Evolutionary conservation across 2,113 vertebrate species (phyloP), one percentile per base, ranked within the genome.

Genomic region (Heliornis fulica): DNA sequence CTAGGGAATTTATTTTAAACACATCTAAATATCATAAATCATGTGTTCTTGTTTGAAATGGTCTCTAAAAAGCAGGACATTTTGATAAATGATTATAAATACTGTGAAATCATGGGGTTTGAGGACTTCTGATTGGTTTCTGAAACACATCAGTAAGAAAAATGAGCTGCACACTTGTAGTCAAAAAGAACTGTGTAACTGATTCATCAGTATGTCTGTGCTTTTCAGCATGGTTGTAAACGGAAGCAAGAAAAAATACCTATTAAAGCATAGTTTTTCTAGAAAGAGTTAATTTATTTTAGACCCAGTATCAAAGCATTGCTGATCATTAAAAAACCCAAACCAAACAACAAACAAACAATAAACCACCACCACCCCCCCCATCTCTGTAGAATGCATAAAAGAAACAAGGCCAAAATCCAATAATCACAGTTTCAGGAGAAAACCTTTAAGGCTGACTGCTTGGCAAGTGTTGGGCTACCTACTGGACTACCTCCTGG

Each of bases 1-100:
- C 91, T 83, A 90, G 92, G 91, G 84, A 84, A 81, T 91, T 90
- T 96, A 79, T 94, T 96, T 97, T 97, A 96, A 96, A 93, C 89
- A 95, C 86, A 95, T 81, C 48, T 81, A 94, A 96, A 92, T 94
- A 96, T 68, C 97, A 96, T 97, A 97, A 96, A 97, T 95, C 95
- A 96, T 86, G 71, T 25, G 15, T 87, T 61, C 71, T 96, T 96
- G 85, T 93, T 96, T 97, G 96, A 97, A 98, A 96, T 80, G 81
- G 78, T 95, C 53, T 94, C 51, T 89, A 65, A 81, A 96, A 97
- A 96, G 53, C 86, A 96, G 92, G 79, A 97, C 71, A 97, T 97
- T 97, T 93, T 97, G 95, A 97, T 96, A 95, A 96, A 97, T 87
- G 65, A 95, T 94, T 95, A 75, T 96, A 97, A 98, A 97, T 96